phyloP scores from a whole-genome alignment of 2,113 vertebrate genomes.

The Pimephales promelas region DNA sequence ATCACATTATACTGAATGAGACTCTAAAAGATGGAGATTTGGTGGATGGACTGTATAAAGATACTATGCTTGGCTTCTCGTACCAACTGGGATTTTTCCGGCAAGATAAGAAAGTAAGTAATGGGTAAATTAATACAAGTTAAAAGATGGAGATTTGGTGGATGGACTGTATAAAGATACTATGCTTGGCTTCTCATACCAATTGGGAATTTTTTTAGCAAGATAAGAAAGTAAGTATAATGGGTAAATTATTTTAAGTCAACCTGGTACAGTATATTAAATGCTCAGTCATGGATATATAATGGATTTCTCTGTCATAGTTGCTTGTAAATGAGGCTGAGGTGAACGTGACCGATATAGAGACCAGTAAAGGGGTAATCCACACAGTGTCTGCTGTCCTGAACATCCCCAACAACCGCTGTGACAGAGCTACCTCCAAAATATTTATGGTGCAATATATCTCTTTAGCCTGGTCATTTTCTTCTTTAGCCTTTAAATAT shows the following conservation, averaged over 20 bases:
- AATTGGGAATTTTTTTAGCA: constrained; percentile 82
- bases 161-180: constrained; percentile 84
- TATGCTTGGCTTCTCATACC: constrained; percentile 86
- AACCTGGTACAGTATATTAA: background rate
- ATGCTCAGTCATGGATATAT: background rate
- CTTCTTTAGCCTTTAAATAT: background rate
- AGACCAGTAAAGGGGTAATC: constrained; percentile 86
- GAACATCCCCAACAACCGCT: constrained; percentile 86
- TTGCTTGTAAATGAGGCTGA: constrained; percentile 84
- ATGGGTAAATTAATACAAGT: background rate
- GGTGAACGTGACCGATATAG: constrained; percentile 80
- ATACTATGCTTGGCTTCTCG: constrained; percentile 87
- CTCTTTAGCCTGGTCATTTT: background rate
- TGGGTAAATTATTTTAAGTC: background rate
- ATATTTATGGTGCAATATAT: constrained; percentile 39
- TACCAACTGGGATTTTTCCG: constrained; percentile 82
- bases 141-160: constrained; percentile 81
- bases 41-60: constrained; percentile 82
- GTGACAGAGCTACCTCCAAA: constrained; percentile 70
- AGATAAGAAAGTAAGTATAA: constrained; percentile 77
- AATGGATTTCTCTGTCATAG: constrained; percentile 64
- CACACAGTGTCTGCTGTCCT: constrained; percentile 86
- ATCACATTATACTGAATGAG: constrained; percentile 83
- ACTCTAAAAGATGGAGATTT: constrained; percentile 82
- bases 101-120: constrained; percentile 78